Evolutionary conservation across 2,797 vertebrate genomes (phyloP).

Genomic region (Trematomus bernacchii): DNA sequence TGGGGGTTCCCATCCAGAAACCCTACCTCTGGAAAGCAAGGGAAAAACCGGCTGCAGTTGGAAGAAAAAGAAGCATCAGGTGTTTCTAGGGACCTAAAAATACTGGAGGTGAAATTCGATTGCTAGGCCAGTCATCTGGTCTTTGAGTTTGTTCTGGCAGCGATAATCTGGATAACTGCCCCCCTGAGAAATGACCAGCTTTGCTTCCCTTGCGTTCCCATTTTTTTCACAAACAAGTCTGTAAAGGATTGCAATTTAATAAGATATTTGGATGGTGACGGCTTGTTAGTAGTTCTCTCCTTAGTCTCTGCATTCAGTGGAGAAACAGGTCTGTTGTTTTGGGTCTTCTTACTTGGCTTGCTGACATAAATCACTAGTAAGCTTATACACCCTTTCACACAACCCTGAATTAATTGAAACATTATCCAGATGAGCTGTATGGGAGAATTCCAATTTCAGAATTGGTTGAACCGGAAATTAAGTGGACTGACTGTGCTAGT

Average conservation of each 20-base stretch:
- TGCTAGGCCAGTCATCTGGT: constrained; percentile 31
- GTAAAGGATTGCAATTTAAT: constrained; percentile 4
- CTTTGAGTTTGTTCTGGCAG: constrained; percentile 29
- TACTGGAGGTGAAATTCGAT: constrained; percentile 31
- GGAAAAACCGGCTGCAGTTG: constrained; percentile 16
- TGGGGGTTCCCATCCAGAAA: constrained; percentile 57
- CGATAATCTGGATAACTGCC: constrained; percentile 25
- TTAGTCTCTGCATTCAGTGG: neutral
- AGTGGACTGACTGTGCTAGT: too few relatives aligned
- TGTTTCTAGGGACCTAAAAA: constrained; percentile 25
- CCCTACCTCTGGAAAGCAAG: constrained; percentile 38
- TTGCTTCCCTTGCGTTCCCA: neutral
- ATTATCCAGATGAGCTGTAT: too few relatives aligned
- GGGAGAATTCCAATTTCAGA: too few relatives aligned
- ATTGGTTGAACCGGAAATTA: too few relatives aligned
- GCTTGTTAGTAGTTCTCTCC: neutral
- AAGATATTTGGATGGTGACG: neutral
- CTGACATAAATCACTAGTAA: neutral
- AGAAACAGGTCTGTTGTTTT: neutral
- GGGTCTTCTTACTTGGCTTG: neutral
- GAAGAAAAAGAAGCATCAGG: constrained; percentile 9
- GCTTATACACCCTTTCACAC: too few relatives aligned
- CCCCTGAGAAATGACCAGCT: constrained; percentile 15
- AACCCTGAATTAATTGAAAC: too few relatives aligned
- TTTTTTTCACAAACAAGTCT: neutral